Evolutionary conservation across 2,113 vertebrate genomes (phyloP), one percentile per base, ranked within the genome.

Genomic region (Lichenostomus cassidix): DNA sequence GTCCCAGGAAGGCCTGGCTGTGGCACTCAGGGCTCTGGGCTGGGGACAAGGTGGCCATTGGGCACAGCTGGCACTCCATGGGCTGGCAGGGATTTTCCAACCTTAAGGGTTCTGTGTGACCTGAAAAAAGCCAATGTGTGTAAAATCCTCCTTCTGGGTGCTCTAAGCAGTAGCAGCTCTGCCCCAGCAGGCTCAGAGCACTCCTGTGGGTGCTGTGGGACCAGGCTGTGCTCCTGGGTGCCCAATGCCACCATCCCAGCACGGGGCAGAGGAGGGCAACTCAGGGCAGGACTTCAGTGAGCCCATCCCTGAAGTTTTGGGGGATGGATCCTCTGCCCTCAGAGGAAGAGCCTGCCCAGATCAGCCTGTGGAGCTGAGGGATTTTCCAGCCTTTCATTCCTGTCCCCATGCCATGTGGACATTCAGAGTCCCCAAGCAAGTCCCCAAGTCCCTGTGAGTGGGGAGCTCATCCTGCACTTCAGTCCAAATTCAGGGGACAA

Each of bases 371-470:
- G 55, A 76, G n/a, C 44, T 70, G 22, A 87, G 21, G 0, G 1
- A 37, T 68, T 37, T 8, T 31, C 7, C 63, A 44, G 17, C 53
- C 24, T 18, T 44, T 17, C 37, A 33, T 35, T 73, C 27, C 49
- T 83, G 17, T 35, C 27, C 8, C 27, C 52, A 25, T 19, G 16
- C 15, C 23, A 4, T 8, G 17, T 2, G 24, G 28, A n/a, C 17
- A 33, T 5, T 29, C 18, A 27, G n/a, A 46, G 31, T 65, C 24
- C 19, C 20, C 2, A 0, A 42, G 33, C 20, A n/a, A n/a, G n/a
- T n/a, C n/a, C n/a, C n/a, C n/a, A n/a, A n/a, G 2, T 37, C 22
- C 27, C 17, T 37, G 14, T 19, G 21, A n/a, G 13, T 0, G 0
- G 13, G 18, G 18, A 12, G 21, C 44, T 94, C 58, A 47, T 2